Evolutionary conservation across 1,140 invertebrate species (phyloP).

Genomic region (Apocrypta bakeri): DNA sequence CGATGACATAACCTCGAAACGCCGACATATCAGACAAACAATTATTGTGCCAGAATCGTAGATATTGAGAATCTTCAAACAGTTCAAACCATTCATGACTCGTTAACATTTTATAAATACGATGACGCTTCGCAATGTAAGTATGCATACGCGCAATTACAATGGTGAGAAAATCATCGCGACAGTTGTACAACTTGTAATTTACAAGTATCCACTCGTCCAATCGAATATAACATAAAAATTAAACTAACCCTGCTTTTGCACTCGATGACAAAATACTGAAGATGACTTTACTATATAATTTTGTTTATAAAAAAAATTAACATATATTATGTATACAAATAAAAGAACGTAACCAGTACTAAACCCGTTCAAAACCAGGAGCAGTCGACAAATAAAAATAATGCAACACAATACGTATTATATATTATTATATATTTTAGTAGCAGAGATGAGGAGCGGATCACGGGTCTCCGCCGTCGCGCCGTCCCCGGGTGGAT

Average conservation of each 20-base stretch:
- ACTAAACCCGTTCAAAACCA: neutral
- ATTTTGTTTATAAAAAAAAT: too few species aligned
- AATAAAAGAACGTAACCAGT: neutral
- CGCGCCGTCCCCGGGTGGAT: too few species aligned
- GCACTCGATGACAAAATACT: neutral
- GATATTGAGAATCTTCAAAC: too few species aligned
- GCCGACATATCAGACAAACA: neutral
- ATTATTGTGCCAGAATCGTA: neutral
- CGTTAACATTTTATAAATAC: neutral
- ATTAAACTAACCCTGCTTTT: neutral
- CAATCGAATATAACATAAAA: neutral
- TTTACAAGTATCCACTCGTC: neutral
- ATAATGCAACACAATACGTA: neutral
- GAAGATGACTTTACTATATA: neutral
- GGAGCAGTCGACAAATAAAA: neutral
- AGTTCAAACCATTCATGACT: neutral
- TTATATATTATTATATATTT: too few species aligned
- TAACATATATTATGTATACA: neutral
- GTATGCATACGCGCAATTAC: neutral
- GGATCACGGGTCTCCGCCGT: too few species aligned
- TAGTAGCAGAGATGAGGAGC: too few species aligned
- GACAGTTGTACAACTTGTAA: neutral
- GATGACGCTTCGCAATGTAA: neutral
- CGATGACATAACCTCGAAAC: constrained; percentile 12
- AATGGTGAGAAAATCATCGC: neutral